These are phyloP conservation scores for Bergia sp. DNA, from an alignment of 92 coral and sea anemone species.

Conservation along the genomic window DNA sequence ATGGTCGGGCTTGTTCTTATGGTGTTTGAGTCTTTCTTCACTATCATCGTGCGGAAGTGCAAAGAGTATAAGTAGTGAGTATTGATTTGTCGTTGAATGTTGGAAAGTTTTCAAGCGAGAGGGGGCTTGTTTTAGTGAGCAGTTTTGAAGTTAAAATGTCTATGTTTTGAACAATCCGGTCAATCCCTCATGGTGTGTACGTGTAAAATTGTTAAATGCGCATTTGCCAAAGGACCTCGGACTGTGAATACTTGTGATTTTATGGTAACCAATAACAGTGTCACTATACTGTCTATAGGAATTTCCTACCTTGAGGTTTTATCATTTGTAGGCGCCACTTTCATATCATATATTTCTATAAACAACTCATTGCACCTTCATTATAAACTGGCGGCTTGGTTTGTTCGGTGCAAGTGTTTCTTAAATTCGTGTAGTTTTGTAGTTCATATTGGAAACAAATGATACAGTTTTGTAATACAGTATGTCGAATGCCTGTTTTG, in stretches of 20 bases:
- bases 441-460: too few species aligned
- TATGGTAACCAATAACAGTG: slow-evolving; percentile 34
- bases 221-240: not conserved
- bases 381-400: not conserved
- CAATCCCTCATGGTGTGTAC: not conserved
- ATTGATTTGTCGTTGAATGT: not conserved
- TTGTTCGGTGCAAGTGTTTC: not conserved
- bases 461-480: too few species aligned
- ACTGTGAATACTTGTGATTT: slow-evolving; percentile 14
- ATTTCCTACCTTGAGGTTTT: not conserved
- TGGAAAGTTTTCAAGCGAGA: not conserved
- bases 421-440: too few species aligned
- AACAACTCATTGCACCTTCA: not conserved
- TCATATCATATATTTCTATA: not conserved
- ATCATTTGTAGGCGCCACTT: not conserved
- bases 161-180: not conserved
- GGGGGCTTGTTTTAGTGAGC: not conserved
- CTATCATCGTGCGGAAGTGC: slow-evolving; percentile 86
- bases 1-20: slow-evolving; percentile 79
- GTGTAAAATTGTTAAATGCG: not conserved
- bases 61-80: slow-evolving; percentile 97
- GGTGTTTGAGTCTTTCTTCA: slow-evolving; percentile 80
- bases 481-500: too few species aligned
- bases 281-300: slow-evolving; percentile 2
- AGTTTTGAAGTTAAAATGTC: not conserved